Evolutionary conservation across 2,797 vertebrate species (phyloP).

Genomic region (Syngnathus rostellatus): DNA sequence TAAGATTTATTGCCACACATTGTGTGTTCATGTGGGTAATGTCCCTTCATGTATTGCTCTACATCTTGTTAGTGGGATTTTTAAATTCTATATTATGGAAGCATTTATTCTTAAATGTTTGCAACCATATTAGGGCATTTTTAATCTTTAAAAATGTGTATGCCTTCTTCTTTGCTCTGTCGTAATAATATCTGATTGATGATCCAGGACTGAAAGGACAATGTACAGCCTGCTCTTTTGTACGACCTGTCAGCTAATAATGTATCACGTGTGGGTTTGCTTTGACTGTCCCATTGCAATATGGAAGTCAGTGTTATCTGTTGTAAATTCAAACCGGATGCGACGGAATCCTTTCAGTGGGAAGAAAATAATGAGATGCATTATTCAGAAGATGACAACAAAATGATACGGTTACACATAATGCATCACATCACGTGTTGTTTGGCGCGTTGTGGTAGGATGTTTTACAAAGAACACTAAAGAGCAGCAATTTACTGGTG

Average conservation of each 20-base stretch:
- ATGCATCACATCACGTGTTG: slow-evolving; percentile 13
- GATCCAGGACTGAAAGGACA: neutral
- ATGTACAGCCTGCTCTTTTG: neutral
- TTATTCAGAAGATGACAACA: slow-evolving; percentile 7
- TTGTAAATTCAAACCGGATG: neutral
- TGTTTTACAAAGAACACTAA: slow-evolving; percentile 1
- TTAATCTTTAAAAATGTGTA: neutral
- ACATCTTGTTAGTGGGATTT: neutral
- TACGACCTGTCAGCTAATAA: neutral
- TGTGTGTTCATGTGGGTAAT: neutral
- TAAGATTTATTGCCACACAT: neutral
- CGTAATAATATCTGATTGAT: neutral
- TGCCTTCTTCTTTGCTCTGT: neutral
- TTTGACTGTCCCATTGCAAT: neutral
- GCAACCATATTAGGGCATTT: neutral
- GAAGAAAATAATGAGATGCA: slow-evolving; percentile 19
- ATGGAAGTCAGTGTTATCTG: slow-evolving; percentile 2
- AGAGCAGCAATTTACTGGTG: slow-evolving; percentile 4
- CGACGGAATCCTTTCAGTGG: slow-evolving; percentile 10
- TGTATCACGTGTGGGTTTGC: neutral
- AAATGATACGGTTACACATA: slow-evolving; percentile 12
- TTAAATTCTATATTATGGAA: neutral
- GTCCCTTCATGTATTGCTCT: neutral
- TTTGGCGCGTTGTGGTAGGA: slow-evolving; percentile 9
- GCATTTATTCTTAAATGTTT: neutral